Percentiles rank a stretch among this genome's conserved stretches.
Evolutionary conservation across 2,888 invertebrate species (phyloP).

Genomic region (Brachypterus glaber): DNA sequence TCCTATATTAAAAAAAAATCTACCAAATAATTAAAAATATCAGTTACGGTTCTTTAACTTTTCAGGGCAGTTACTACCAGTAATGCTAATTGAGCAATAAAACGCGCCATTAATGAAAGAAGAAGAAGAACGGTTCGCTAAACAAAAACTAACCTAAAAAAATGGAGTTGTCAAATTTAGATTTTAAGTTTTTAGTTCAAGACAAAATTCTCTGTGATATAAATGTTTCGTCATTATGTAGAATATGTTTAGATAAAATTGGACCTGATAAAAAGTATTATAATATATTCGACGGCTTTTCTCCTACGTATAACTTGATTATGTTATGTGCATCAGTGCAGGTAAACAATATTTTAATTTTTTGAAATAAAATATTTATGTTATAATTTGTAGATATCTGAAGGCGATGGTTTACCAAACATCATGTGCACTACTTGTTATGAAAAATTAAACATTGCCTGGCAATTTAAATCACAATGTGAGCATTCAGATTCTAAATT

Average conservation of each 20-base stretch:
- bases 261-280: not conserved
- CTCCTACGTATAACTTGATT: not conserved
- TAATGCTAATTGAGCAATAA: too few species aligned
- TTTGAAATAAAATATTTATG: too few species aligned
- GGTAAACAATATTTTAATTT: not conserved
- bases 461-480: slow-evolving; percentile 1
- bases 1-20: too few species aligned
- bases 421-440: not conserved
- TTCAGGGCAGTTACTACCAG: too few species aligned
- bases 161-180: too few species aligned
- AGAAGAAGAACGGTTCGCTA: too few species aligned
- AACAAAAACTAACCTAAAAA: too few species aligned
- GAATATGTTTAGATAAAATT: not conserved
- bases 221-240: not conserved
- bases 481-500: slow-evolving; percentile 1
- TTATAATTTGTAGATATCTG: slow-evolving; percentile 1
- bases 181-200: not conserved
- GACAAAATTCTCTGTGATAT: not conserved
- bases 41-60: too few species aligned
- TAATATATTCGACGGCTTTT: not conserved
- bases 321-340: slow-evolving; percentile 2
- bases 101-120: too few species aligned
- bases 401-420: not conserved
- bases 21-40: too few species aligned
- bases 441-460: slow-evolving; percentile 1